Evolutionary conservation across 2,888 invertebrate genomes (phyloP).

Genomic region (Pomacea canaliculata): DNA sequence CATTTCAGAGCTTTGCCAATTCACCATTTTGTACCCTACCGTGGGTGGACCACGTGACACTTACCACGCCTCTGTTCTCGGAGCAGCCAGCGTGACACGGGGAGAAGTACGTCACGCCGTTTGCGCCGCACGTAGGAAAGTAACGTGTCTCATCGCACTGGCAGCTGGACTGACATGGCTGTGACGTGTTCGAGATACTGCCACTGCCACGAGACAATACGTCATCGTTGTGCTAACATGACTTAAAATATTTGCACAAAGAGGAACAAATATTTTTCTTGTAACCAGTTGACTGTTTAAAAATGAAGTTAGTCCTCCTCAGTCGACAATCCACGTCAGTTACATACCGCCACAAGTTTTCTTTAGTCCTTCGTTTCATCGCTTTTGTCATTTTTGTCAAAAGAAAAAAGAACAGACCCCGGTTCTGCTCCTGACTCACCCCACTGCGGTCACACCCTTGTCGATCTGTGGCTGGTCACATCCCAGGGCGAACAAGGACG

Average conservation of each 20-base stretch:
- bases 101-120: conserved; percentile 50
- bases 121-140: conserved; percentile 53
- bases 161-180: conserved; percentile 32
- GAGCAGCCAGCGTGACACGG: conserved; percentile 54
- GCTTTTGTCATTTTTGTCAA: too few relatives aligned
- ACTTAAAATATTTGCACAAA: neutral
- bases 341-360: too few relatives aligned
- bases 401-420: too few relatives aligned
- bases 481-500: conserved; percentile 41
- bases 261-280: neutral
- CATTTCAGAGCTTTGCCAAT: too few relatives aligned
- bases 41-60: neutral
- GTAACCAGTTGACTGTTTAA: too few relatives aligned
- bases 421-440: too few relatives aligned
- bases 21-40: neutral
- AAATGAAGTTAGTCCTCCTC: too few relatives aligned
- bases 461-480: conserved; percentile 42
- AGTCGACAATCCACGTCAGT: too few relatives aligned
- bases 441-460: neutral
- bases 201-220: neutral
- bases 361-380: too few relatives aligned
- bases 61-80: neutral
- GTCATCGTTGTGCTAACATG: neutral
- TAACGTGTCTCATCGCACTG: conserved; percentile 43
- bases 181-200: neutral